phyloP scores from a whole-genome alignment of 2,797 vertebrate species.

The Enteromius radiatus region DNA sequence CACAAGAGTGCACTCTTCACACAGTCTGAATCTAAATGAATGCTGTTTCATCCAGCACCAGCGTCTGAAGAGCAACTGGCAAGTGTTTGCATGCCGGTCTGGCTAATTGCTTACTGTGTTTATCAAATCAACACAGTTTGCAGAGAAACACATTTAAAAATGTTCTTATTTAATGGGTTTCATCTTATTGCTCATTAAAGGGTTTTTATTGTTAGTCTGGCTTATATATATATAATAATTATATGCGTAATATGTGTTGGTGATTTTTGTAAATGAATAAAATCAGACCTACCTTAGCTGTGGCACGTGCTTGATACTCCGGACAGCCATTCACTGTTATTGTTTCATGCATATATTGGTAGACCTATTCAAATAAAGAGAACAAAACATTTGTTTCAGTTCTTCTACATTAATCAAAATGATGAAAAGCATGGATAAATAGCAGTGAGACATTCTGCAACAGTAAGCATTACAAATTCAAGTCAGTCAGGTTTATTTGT shows the following conservation, averaged over 20 bases:
- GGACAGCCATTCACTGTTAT: slow-evolving; percentile 97
- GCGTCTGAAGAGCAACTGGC: neutral
- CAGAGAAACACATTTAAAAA: neutral
- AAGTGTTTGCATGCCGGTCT: neutral
- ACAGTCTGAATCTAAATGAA: slow-evolving; percentile 21
- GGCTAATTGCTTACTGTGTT: slow-evolving; percentile 13
- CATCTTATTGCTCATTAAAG: neutral
- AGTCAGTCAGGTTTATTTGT: neutral
- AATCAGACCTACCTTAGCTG: slow-evolving; percentile 89
- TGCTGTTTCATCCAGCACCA: neutral
- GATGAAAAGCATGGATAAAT: neutral
- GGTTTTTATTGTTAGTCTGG: neutral
- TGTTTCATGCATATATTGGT: slow-evolving; percentile 99
- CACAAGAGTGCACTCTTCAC: slow-evolving; percentile 15
- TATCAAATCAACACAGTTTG: slow-evolving; percentile 14
- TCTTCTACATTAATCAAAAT: neutral
- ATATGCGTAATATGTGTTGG: neutral
- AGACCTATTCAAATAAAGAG: slow-evolving; percentile 84
- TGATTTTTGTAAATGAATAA: slow-evolving; percentile 69
- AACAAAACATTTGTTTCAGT: slow-evolving; percentile 28
- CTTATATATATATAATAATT: neutral
- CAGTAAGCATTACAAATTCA: neutral
- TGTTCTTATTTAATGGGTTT: slow-evolving; percentile 14
- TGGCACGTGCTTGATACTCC: slow-evolving; percentile 96
- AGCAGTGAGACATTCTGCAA: neutral